Evolutionary conservation across 2,113 vertebrate species (phyloP), one percentile per base, ranked within the genome.

Genomic region (Orientallactaga bullata): DNA sequence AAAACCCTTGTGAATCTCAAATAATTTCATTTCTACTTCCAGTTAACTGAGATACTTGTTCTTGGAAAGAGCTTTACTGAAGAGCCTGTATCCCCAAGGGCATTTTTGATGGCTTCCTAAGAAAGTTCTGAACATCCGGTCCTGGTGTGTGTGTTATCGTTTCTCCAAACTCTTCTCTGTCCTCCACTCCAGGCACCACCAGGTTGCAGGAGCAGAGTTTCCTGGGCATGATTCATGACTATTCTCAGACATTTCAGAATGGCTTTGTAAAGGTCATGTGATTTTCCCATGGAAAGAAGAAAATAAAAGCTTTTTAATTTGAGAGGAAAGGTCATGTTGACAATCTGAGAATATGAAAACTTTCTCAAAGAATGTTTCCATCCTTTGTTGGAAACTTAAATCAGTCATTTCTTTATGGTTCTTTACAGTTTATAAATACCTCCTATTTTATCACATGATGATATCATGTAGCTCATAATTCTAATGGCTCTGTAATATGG

Each of bases 241-340:
- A 28, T 60, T 39, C 30, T 86, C 39, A 76, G 55, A 94, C 18
- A 15, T 80, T 84, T 91, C 30, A 35, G 85, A 71, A 66, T n/a
- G 86, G 66, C 86, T 94, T 91, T 89, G 90, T 66, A 96, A 94
- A 89, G 77, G 71, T n/a, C 69, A 3, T 83, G 60, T 80, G 82
- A 85, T 83, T 89, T 95, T 61, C 66, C 61, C 81, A 81, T 37
- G 39, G 86, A 91, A 91, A 91, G 78, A 90, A 92, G 74, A 71
- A 63, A 63, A 76, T 61, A 89, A 79, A 91, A 79, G 8, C 5
- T 60, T 72, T 89, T 84, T 72, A 7, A 63, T 94, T 76, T 83
- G 80, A 85, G 84, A 88, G 61, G 51, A 94, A 96, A 89, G 71
- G 77, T 94, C 85, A 81, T 23, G 37, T 13, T 92, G 93, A 88